A percentile compares a stretch with the other conserved stretches of the same genome.
Conservation (phyloP, 2,797 vertebrate genomes). For the Chelmon rostratus region DNA sequence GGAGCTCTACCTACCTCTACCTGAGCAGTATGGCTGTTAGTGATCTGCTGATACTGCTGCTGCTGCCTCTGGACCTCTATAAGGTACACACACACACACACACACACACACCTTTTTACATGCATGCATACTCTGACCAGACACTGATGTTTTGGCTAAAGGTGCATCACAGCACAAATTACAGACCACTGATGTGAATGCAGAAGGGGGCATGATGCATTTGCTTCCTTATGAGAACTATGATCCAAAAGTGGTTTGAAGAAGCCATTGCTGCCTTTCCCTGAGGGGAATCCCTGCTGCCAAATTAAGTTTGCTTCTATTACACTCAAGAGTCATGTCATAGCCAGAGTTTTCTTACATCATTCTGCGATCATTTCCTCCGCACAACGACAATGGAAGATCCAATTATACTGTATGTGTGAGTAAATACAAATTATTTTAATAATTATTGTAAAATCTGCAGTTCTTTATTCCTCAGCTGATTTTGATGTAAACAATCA, state of each 20-base stretch:
- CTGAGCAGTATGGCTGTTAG: conserved; percentile 90
- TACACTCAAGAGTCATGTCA: conserved; percentile 16
- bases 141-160: conserved; percentile 3
- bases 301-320: conserved; percentile 45
- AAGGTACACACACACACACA: conserved; percentile 73
- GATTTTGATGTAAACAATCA: not conserved
- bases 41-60: conserved; percentile 86
- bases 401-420: conserved; percentile 11
- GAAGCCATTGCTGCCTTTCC: conserved; percentile 9
- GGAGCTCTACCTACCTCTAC: conserved; percentile 88
- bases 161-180: not conserved
- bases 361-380: conserved; percentile 11
- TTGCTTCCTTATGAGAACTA: not conserved
- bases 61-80: conserved; percentile 88
- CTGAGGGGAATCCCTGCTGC: conserved; percentile 34
- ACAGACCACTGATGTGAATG: not conserved
- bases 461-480: not conserved
- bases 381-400: not conserved
- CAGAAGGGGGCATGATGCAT: not conserved
- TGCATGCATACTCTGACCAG: not conserved
- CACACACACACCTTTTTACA: not conserved
- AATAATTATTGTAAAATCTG: no score
- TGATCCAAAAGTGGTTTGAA: conserved; percentile 13
- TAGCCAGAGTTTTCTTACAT: not conserved
- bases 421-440: not conserved